Percentiles rank a stretch among this genome's conserved stretches.
phyloP scores from a whole-genome alignment of 2,113 vertebrate genomes.

The Equus przewalskii region DNA sequence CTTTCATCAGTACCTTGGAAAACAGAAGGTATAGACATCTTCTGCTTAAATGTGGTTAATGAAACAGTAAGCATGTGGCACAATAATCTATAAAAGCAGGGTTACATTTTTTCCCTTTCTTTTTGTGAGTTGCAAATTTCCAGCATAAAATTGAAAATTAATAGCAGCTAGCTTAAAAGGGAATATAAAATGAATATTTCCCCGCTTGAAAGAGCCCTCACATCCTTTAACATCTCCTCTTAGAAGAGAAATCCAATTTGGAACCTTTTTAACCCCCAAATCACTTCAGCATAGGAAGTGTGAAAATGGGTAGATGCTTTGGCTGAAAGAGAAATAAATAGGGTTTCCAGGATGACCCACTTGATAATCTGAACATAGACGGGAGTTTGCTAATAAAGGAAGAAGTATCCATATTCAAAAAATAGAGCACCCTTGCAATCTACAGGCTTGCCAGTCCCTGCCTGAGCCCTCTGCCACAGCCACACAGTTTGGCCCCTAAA shows the following conservation, averaged over 20 bases:
- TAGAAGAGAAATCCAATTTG: background rate
- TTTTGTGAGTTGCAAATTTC: slow-evolving; percentile 5
- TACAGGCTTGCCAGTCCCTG: background rate
- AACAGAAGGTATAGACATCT: background rate
- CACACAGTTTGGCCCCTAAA: background rate
- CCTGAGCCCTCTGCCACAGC: background rate
- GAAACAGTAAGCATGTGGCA: background rate
- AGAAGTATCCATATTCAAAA: background rate
- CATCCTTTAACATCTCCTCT: background rate
- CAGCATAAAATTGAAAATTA: slow-evolving; percentile 52
- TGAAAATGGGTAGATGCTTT: background rate
- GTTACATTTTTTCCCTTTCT: background rate
- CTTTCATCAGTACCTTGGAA: background rate
- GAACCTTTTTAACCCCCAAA: background rate
- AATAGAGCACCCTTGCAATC: background rate
- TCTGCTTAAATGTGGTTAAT: background rate
- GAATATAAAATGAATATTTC: background rate
- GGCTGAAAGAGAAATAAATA: background rate
- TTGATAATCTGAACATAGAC: background rate
- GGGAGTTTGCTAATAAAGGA: background rate
- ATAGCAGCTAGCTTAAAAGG: background rate
- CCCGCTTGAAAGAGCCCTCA: background rate
- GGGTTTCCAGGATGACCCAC: background rate
- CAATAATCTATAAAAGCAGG: background rate
- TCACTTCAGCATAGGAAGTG: background rate